Conservation (phyloP, 2,113 vertebrate species). For the Cynoglossus semilaevis region DNA sequence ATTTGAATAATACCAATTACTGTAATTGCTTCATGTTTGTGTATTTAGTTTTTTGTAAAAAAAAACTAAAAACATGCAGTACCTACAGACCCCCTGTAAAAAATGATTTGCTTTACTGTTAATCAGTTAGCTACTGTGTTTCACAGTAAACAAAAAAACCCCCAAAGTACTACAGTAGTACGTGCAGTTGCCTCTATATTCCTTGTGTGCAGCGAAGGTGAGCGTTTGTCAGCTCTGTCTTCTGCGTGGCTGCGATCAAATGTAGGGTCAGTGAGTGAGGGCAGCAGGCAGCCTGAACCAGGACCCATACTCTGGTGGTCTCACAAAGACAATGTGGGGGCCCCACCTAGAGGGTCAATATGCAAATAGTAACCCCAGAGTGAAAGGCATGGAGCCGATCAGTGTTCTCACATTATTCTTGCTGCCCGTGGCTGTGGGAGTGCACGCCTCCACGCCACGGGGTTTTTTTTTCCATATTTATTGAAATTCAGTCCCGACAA, state of each 20-base stretch:
- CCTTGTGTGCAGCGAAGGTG: constrained; percentile 34
- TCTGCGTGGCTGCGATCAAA: constrained; percentile 45
- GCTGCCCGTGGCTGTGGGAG: constrained; percentile 60
- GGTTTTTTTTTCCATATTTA: constrained; percentile 44
- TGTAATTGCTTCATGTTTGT: no score
- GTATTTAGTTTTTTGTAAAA: no score
- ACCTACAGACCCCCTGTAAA: no score
- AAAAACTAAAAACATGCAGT: no score
- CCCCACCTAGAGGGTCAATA: constrained; percentile 62
- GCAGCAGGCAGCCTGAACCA: constrained; percentile 50
- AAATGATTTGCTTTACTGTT: no score
- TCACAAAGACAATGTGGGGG: constrained; percentile 43
- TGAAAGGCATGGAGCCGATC: constrained; percentile 61
- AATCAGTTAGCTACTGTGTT: no score
- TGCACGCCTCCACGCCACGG: constrained; percentile 46
- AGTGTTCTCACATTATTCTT: constrained; percentile 72
- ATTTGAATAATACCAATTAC: no score
- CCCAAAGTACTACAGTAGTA: no score
- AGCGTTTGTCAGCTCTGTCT: constrained; percentile 23
- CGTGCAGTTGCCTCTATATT: background rate
- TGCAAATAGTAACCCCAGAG: constrained; percentile 69
- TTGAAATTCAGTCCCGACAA: constrained; percentile 57
- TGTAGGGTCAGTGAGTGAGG: constrained; percentile 67
- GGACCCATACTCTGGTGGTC: constrained; percentile 42
- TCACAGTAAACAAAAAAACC: no score